Conservation (phyloP, 2,888 invertebrate genomes). For the Coelinius sp. region DNA sequence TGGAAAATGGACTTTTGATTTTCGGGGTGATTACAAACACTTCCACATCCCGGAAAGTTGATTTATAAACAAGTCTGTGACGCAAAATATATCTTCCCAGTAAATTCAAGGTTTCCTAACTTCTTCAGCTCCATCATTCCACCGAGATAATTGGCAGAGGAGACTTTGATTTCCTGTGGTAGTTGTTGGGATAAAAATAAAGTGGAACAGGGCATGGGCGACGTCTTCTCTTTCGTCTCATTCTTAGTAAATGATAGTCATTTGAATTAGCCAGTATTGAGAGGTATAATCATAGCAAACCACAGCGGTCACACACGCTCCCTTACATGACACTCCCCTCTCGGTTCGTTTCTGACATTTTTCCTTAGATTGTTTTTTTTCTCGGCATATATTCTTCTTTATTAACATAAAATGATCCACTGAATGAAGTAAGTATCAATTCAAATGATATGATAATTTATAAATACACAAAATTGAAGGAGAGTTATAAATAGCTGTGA, state of each 20-base stretch:
- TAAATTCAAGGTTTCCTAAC: not conserved
- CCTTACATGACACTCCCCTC: not conserved
- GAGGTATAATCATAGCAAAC: constrained; percentile 37
- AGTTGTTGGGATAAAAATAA: constrained; percentile 15
- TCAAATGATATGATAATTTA: not conserved
- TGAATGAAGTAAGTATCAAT: not conserved
- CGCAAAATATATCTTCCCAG: not conserved
- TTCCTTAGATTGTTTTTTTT: constrained; percentile 8
- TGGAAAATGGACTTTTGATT: too few species aligned
- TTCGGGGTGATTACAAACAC: too few species aligned
- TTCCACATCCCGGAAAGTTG: too few species aligned
- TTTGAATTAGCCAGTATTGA: constrained; percentile 49
- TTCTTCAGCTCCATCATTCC: constrained; percentile 19
- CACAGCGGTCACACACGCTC: constrained; percentile 25
- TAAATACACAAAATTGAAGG: not conserved
- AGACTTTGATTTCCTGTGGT: constrained; percentile 17
- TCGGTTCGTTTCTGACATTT: not conserved
- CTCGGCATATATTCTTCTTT: not conserved
- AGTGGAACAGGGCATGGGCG: not conserved
- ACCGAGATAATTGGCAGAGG: constrained; percentile 14
- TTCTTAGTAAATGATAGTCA: constrained; percentile 47
- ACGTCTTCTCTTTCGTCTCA: constrained; percentile 21
- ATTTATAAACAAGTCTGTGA: constrained; percentile 5
- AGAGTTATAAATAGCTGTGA: constrained; percentile 33
- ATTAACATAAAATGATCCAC: not conserved